Percentiles rank a stretch among this genome's conserved stretches.
Evolutionary conservation across 2,888 invertebrate genomes (phyloP).

Genomic region (Osmoderma eremita): DNA sequence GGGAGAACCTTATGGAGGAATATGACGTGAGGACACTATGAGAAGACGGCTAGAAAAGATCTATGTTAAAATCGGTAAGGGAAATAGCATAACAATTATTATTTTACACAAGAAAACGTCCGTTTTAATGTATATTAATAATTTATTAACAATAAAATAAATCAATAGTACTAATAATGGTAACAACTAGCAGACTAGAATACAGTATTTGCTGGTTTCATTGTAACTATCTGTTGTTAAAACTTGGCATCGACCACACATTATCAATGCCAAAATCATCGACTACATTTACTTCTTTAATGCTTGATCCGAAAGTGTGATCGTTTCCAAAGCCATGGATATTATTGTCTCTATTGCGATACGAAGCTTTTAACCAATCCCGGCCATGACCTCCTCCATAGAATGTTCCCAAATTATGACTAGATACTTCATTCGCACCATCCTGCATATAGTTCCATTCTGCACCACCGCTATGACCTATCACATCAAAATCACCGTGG

Average conservation of each 20-base stretch:
- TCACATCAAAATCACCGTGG: conserved; percentile 1
- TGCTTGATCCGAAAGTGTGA: not conserved
- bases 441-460: not conserved
- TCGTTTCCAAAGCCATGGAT: not conserved
- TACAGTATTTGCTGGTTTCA: not conserved
- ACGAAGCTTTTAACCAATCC: conserved; percentile 18
- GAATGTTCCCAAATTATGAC: not conserved
- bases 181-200: conserved; percentile 18
- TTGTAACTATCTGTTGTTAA: no score
- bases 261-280: not conserved
- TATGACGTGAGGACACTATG: no score
- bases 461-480: conserved; percentile 16
- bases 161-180: not conserved
- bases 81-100: no score
- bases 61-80: no score
- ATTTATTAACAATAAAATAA: conserved; percentile 2
- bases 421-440: not conserved
- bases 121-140: not conserved
- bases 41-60: no score
- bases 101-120: no score
- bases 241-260: no score
- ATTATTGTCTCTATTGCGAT: not conserved
- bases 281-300: conserved; percentile 1
- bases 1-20: no score
- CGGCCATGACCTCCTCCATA: conserved; percentile 40